These are phyloP conservation scores for Meloidogyne chitwoodi DNA, from an alignment of 1,140 invertebrate genomes.

Conservation along the genomic window DNA sequence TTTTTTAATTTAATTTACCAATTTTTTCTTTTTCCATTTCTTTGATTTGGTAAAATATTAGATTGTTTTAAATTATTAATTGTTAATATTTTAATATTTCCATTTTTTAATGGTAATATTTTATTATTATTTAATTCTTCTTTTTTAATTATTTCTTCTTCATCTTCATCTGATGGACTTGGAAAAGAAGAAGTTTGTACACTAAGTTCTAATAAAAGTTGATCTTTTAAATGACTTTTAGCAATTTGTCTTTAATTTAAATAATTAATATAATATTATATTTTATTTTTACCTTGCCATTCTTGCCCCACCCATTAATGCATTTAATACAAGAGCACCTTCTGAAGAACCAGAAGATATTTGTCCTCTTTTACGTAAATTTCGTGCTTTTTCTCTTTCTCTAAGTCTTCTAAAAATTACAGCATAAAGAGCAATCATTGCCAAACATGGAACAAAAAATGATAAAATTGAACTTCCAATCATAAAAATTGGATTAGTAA, in stretches of 20 bases:
- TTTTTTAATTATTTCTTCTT: background rate
- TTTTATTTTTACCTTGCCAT: conserved; percentile 31
- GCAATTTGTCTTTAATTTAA: conserved; percentile 34
- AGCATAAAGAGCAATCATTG: conserved; percentile 97
- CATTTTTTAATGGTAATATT: background rate
- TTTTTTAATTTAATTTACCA: background rate
- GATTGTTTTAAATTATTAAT: background rate
- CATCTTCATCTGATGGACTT: conserved; percentile 11
- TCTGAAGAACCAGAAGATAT: conserved; percentile 7
- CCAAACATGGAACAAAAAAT: conserved; percentile 97
- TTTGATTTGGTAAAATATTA: background rate
- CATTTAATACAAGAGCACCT: conserved; percentile 48
- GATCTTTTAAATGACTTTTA: conserved; percentile 57
- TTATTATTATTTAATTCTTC: background rate
- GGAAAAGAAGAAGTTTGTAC: background rate
- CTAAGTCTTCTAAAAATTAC: conserved; percentile 79
- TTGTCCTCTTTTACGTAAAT: conserved; percentile 25
- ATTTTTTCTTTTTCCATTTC: background rate
- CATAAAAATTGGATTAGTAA: conserved; percentile 74
- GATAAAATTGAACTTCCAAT: conserved; percentile 94
- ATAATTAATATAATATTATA: background rate
- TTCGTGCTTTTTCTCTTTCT: conserved; percentile 48
- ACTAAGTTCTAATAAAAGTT: conserved; percentile 38
- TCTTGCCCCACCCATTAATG: conserved; percentile 50
- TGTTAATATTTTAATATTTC: background rate